Evolutionary conservation across 2,888 invertebrate species (phyloP).

Genomic region (Chymomyza fuscimana): DNA sequence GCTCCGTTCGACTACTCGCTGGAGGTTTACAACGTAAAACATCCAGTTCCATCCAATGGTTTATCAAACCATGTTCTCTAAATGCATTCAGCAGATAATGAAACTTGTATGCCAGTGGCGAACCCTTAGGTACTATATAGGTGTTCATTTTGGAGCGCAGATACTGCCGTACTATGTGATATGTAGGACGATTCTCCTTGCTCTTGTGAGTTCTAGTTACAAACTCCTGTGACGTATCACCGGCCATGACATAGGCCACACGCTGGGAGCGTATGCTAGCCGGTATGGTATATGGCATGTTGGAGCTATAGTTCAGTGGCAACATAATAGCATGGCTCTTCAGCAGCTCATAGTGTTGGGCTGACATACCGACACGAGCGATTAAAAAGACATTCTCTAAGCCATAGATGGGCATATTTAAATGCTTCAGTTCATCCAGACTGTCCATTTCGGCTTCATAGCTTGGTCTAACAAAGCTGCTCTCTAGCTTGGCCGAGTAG

Average conservation of each 20-base stretch:
- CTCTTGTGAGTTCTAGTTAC: slow-evolving; percentile 67
- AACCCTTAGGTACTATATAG: slow-evolving; percentile 67
- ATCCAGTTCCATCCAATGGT: slow-evolving; percentile 70
- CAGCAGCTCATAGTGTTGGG: slow-evolving; percentile 39
- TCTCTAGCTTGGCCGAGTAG: slow-evolving; percentile 77
- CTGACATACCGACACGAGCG: slow-evolving; percentile 42
- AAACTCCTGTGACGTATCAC: slow-evolving; percentile 67
- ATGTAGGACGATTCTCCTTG: slow-evolving; percentile 61
- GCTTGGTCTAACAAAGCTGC: slow-evolving; percentile 72
- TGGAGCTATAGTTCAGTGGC: slow-evolving; percentile 30
- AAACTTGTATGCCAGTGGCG: slow-evolving; percentile 69
- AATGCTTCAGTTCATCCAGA: slow-evolving; percentile 49
- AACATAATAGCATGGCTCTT: slow-evolving; percentile 34
- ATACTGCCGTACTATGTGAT: slow-evolving; percentile 75
- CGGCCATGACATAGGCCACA: slow-evolving; percentile 63
- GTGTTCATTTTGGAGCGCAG: slow-evolving; percentile 65
- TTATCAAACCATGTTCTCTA: slow-evolving; percentile 69
- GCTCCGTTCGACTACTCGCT: not conserved
- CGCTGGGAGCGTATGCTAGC: slow-evolving; percentile 27
- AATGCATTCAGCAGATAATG: slow-evolving; percentile 60
- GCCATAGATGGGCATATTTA: slow-evolving; percentile 58
- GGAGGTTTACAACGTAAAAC: slow-evolving; percentile 13
- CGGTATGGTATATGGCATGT: slow-evolving; percentile 8
- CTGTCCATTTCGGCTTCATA: slow-evolving; percentile 70
- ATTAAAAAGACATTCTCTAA: slow-evolving; percentile 45